These are phyloP conservation scores for Alexandromys fortis DNA, from an alignment of 2,113 vertebrate genomes.

Conservation along the genomic window DNA sequence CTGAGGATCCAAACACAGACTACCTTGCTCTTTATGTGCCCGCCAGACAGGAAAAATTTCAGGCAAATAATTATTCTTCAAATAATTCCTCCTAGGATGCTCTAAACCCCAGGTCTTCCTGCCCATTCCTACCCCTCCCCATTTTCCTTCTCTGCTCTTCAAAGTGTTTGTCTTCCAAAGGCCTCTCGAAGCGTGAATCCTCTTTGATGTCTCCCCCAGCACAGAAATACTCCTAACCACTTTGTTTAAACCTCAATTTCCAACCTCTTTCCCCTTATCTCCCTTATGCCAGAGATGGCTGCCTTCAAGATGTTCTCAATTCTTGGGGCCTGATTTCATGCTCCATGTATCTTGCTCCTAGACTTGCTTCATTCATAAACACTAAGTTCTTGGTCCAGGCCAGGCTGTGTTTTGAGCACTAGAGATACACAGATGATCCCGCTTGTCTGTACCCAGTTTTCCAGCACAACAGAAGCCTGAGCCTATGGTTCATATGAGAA, in stretches of 20 bases:
- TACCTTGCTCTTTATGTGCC: not conserved
- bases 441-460: not conserved
- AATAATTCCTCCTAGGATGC: not conserved
- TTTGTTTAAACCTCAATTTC: not conserved
- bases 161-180: not conserved
- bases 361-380: not conserved
- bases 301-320: conserved; percentile 19
- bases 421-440: not conserved
- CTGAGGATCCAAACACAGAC: not conserved
- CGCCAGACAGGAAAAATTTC: not conserved
- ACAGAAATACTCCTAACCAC: not conserved
- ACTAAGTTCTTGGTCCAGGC: not conserved
- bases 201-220: not conserved
- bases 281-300: not conserved
- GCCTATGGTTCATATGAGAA: not conserved
- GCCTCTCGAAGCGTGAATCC: not conserved
- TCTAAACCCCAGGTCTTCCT: not conserved
- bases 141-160: not conserved
- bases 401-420: not conserved
- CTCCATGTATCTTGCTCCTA: not conserved
- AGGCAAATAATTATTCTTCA: not conserved
- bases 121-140: not conserved
- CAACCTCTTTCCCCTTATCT: too few relatives aligned
- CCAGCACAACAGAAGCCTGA: not conserved
- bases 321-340: not conserved